A percentile compares a stretch with the other conserved stretches of the same genome.
Conservation (phyloP, 2,113 vertebrate species). For the Sialia sialis region DNA sequence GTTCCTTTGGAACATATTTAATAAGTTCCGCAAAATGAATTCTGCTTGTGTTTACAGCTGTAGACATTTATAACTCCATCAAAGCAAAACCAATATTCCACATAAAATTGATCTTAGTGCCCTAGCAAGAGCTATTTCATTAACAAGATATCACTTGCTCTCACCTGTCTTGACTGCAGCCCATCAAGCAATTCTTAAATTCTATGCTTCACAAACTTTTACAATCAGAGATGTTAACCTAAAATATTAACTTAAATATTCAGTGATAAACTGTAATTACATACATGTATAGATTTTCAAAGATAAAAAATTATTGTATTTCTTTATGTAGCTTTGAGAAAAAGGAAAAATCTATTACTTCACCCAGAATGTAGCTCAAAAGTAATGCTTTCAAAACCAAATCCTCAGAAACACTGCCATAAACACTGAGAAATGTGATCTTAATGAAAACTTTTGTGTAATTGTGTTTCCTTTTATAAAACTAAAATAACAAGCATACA, state of each 20-base stretch:
- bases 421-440: neutral
- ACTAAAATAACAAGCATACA: neutral
- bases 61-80: neutral
- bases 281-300: neutral
- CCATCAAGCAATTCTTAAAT: neutral
- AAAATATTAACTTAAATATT: neutral
- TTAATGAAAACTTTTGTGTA: neutral
- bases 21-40: neutral
- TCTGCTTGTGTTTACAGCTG: neutral
- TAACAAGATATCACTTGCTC: neutral
- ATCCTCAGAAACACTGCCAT: neutral
- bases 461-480: neutral
- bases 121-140: neutral
- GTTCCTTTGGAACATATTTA: neutral
- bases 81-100: conserved; percentile 9
- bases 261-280: neutral
- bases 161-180: neutral
- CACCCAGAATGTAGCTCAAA: neutral
- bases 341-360: neutral
- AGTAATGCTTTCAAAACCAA: neutral
- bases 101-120: neutral
- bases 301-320: neutral
- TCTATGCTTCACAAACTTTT: neutral
- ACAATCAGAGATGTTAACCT: neutral
- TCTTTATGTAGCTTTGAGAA: neutral